These are phyloP conservation scores for Calyptommatus sinebrachiatus DNA, from an alignment of 2,113 vertebrate genomes.

Conservation along the genomic window DNA sequence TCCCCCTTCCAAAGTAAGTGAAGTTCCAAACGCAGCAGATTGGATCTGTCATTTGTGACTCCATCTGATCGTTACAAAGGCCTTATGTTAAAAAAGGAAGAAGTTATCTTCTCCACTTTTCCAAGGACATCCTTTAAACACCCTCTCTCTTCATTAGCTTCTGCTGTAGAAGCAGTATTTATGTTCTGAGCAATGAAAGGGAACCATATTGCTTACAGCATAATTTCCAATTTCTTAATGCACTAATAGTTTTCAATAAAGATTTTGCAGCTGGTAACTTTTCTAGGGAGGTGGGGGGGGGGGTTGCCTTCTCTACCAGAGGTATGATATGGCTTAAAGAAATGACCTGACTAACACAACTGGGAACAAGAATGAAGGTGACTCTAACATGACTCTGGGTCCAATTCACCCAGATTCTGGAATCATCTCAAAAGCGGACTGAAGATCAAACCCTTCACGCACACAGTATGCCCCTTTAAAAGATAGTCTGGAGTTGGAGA, in stretches of 20 bases:
- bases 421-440: not conserved
- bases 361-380: not conserved
- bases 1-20: not conserved
- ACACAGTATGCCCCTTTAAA: no score
- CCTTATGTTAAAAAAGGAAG: slow-evolving; percentile 38
- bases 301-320: slow-evolving; percentile 16
- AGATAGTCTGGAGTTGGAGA: no score
- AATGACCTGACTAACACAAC: not conserved
- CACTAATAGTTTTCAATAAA: slow-evolving; percentile 38
- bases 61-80: slow-evolving; percentile 49
- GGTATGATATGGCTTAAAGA: not conserved
- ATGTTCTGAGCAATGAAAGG: slow-evolving; percentile 54
- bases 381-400: not conserved
- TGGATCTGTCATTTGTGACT: slow-evolving; percentile 43
- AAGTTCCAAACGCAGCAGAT: not conserved
- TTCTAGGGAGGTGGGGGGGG: not conserved
- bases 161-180: slow-evolving; percentile 54
- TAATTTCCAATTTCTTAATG: slow-evolving; percentile 50
- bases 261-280: slow-evolving; percentile 8
- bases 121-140: slow-evolving; percentile 58
- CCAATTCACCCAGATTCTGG: not conserved
- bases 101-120: slow-evolving; percentile 43
- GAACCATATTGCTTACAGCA: slow-evolving; percentile 55
- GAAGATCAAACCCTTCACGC: no score
- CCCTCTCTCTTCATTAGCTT: slow-evolving; percentile 55